Evolutionary conservation across 2,113 vertebrate species (phyloP).

Genomic region (Calypte anna): DNA sequence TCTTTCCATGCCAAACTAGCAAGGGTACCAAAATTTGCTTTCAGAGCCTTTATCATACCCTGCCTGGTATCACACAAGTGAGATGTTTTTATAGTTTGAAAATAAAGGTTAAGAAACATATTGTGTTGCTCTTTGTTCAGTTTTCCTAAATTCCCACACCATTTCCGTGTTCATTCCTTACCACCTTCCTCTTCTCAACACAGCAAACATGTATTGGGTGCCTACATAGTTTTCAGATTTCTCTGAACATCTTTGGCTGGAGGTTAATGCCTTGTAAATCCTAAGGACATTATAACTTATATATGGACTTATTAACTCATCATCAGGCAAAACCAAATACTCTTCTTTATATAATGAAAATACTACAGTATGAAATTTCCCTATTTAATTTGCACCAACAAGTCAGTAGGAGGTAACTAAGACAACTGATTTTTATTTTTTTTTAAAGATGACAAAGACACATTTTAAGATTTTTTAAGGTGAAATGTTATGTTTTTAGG

Average conservation of each 20-base stretch:
- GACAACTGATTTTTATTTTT: neutral
- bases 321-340: neutral
- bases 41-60: rapidly evolving
- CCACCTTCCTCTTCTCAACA: neutral
- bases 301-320: neutral
- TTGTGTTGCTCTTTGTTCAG: neutral
- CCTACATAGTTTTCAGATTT: neutral
- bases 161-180: neutral
- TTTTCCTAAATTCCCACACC: neutral
- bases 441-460: neutral
- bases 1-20: neutral
- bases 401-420: neutral
- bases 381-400: neutral
- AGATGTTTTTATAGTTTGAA: neutral
- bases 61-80: neutral
- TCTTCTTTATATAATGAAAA: neutral
- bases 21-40: neutral
- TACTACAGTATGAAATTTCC: neutral
- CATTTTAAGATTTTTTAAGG: neutral
- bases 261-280: neutral
- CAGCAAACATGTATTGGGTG: neutral
- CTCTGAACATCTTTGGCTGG: neutral
- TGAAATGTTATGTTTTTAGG: neutral
- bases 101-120: neutral
- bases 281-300: neutral